Evolutionary conservation across 1,140 invertebrate species (phyloP), one percentile per base, ranked within the genome.

Genomic region (Papilio aristodemus): DNA sequence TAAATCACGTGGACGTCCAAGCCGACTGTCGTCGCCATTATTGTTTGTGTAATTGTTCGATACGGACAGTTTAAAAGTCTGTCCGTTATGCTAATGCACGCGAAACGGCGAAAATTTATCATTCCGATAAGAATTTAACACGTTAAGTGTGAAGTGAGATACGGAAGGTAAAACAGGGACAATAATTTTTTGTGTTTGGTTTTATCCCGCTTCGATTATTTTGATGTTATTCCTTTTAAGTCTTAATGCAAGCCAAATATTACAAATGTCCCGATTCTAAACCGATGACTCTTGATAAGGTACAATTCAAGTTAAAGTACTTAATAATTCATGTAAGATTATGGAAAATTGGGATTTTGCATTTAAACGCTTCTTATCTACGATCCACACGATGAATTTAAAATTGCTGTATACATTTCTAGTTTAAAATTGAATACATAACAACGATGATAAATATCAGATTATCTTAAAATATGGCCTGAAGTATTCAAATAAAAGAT

Each of bases 31-130:
- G 80, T 71, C 74, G 71, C 80, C 81, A 84, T 86, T 83, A 84
- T 81, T 79, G 78, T 84, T 86, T 79, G 78, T 75, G 79, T 86
- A 87, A 85, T 86, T 86, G 78, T 74, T 58, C 81, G 70, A 71
- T 69, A 68, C 57, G 71, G 58, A 73, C 75, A 75, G 76, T 73
- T 74, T 73, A 75, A 46, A 74, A 72, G 73, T 74, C 77, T 72
- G 57, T 78, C 78, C 78, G 76, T 80, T 75, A 84, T 81, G 80
- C 80, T 84, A 85, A 86, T 83, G 75, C 70, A 73, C 75, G 73
- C 74, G 73, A 71, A 78, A 71, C 74, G 70, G 67, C 67, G 46
- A 68, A 58, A 82, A 81, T 81, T 78, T 73, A 78, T 82, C 73
- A 84, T 78, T 79, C 74, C 74, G 72, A 62, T 75, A 74, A 72